Evolutionary conservation across 2,113 vertebrate genomes (phyloP).

Genomic region (Malurus melanocephalus): DNA sequence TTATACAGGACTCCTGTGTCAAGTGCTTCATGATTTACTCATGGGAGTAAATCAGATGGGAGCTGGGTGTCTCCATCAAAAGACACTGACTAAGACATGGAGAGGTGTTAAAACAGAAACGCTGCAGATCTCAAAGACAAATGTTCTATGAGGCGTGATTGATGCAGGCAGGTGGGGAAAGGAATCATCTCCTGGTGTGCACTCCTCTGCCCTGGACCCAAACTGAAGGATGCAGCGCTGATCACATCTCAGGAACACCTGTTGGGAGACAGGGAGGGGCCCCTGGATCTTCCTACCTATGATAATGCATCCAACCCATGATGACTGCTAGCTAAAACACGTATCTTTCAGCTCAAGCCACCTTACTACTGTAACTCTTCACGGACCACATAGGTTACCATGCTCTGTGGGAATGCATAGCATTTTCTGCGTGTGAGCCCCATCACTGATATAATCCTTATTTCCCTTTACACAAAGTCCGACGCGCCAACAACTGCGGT

Average conservation of each 20-base stretch:
- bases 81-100: not conserved
- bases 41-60: not conserved
- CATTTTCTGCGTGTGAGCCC: not conserved
- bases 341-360: not conserved
- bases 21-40: not conserved
- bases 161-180: no score
- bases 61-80: not conserved
- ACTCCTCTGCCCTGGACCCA: no score
- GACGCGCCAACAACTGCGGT: fast-evolving
- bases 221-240: fast-evolving
- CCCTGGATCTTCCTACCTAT: no score
- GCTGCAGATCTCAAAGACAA: not conserved
- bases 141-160: not conserved
- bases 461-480: fast-evolving
- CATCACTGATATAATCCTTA: fast-evolving
- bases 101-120: not conserved
- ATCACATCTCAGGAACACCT: not conserved
- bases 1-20: not conserved
- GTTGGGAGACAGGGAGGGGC: not conserved
- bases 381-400: fast-evolving
- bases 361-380: fast-evolving
- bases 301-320: fast-evolving
- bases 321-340: not conserved
- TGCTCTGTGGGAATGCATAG: fast-evolving
- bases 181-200: fast-evolving